Evolutionary conservation across 2,888 invertebrate genomes (phyloP), one percentile per base, ranked within the genome.

Genomic region (Tenodera sinensis): DNA sequence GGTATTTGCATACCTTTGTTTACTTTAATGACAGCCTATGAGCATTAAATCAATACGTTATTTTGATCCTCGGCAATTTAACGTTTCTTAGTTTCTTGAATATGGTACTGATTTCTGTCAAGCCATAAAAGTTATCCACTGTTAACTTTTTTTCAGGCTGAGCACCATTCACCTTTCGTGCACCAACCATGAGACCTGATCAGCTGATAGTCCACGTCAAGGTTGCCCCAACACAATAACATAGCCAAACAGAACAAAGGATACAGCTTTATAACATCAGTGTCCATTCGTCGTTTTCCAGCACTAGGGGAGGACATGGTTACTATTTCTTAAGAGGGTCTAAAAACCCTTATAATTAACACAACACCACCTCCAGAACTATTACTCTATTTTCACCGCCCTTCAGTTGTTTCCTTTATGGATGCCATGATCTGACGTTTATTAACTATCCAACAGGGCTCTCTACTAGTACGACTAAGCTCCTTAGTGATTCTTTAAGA

Each of bases 211-310:
- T 87, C 87, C 87, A 87, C 87, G 87, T 87, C 87, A 87, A 87
- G 87, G 87, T 87, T 87, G 87, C 7, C 28, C 30, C 20, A 83
- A 82, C 82, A 87, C 82, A 81, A 82, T 83, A 87, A 71, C 42
- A 87, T n/a, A 28, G 82, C 28, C 9, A n/a, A 82, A 82, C n/a
- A 20, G 34, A n/a, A 87, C 87, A 87, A 87, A 87, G 87, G 87
- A 87, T 87, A 87, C 87, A 99, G 96, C 96, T 99, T 99, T 94
- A 99, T 98, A 94, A 99, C 99, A 96, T 99, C 99, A 93, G 99
- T 99, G 96, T 99, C 99, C 98, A 99, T 99, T 93, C 99, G 98
- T 95, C 99, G 97, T 95, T 99, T 99, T 93, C 99, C 99, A 95
- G 99, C 99, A 96, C 99, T 99, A 92, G 99, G 99, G 93, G 99